A percentile compares a stretch with the other conserved stretches of the same genome.
These are phyloP conservation scores for Tamias sibiricus DNA, from an alignment of 2,113 vertebrate species.

Conservation along the genomic window DNA sequence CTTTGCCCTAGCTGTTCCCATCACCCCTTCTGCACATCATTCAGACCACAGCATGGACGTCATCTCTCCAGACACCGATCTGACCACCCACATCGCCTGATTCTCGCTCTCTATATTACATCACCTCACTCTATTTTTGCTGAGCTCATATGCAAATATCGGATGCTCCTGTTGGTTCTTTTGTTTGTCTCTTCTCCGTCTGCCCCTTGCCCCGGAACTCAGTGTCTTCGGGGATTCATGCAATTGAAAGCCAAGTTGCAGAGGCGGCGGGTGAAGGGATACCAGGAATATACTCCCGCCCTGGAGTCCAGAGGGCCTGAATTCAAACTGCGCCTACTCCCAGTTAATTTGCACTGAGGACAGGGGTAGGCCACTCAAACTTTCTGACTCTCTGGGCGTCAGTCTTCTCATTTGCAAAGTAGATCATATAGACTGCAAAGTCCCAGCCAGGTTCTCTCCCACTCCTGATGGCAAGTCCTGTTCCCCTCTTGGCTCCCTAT, in stretches of 20 bases:
- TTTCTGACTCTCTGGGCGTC: neutral
- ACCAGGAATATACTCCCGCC: neutral
- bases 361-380: neutral
- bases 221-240: neutral
- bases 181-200: neutral
- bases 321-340: neutral
- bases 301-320: neutral
- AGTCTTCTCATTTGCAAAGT: neutral
- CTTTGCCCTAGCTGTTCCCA: neutral
- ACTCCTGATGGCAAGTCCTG: neutral
- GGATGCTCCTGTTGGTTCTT: neutral
- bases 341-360: neutral
- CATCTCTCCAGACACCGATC: conserved; percentile 11
- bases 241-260: neutral
- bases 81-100: neutral
- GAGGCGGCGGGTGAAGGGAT: neutral
- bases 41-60: neutral
- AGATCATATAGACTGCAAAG: neutral
- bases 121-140: neutral
- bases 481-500: neutral
- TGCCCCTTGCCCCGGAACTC: conserved; percentile 1
- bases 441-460: neutral
- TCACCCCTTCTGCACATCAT: neutral
- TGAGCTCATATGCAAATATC: neutral
- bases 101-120: neutral